These are phyloP conservation scores for Apocrypta bakeri DNA, from an alignment of 1,140 invertebrate species.

Conservation along the genomic window DNA sequence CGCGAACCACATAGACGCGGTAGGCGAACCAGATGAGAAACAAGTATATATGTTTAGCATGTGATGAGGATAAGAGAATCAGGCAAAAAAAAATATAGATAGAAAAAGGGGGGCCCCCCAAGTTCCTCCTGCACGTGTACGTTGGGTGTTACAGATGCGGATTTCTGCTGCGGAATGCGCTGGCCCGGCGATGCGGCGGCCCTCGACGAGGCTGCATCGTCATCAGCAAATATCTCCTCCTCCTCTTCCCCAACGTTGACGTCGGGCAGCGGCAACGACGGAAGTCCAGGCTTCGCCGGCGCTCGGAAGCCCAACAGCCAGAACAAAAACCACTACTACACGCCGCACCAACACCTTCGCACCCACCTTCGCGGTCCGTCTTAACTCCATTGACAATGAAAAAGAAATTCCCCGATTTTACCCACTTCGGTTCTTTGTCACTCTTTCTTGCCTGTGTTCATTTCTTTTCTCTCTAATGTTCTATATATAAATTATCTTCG, in stretches of 20 bases:
- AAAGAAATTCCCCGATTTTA: not conserved
- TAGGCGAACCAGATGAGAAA: not conserved
- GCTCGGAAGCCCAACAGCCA: constrained; percentile 52
- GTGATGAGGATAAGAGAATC: not conserved
- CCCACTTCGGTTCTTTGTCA: constrained; percentile 23
- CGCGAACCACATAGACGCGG: not conserved
- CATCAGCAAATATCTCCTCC: not conserved
- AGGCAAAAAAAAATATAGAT: constrained; percentile 6
- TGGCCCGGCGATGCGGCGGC: constrained; percentile 80
- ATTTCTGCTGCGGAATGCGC: constrained; percentile 88
- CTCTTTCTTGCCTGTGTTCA: constrained; percentile 32
- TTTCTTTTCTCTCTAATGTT: not conserved
- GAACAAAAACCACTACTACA: constrained; percentile 73
- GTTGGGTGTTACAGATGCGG: constrained; percentile 86
- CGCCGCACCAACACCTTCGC: constrained; percentile 76
- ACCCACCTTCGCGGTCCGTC: constrained; percentile 81
- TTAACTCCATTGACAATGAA: constrained; percentile 50
- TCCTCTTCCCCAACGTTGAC: constrained; percentile 62
- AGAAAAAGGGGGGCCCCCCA: constrained; percentile 17
- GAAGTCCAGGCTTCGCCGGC: not conserved
- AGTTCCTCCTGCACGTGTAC: constrained; percentile 28
- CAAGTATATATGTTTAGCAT: not conserved
- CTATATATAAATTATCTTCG: not conserved
- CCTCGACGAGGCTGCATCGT: constrained; percentile 45
- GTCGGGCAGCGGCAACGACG: constrained; percentile 49